These are phyloP conservation scores for Megalopta genalis DNA, from an alignment of 1,140 invertebrate species.

Conservation along the genomic window DNA sequence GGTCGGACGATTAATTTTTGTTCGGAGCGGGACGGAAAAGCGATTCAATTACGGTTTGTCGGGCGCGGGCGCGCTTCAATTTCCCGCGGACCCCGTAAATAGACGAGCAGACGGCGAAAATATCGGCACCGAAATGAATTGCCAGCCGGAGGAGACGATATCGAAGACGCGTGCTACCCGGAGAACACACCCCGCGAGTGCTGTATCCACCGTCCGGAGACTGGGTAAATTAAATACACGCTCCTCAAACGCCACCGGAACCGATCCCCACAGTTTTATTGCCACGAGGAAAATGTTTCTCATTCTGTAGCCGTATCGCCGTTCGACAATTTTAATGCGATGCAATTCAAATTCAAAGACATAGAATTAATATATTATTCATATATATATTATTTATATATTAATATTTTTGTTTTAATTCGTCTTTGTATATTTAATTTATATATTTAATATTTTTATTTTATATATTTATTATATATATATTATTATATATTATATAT, in stretches of 20 bases:
- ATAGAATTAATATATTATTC: no score
- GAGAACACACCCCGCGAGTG: conserved; percentile 36
- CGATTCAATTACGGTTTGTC: conserved; percentile 50
- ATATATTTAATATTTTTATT: no score
- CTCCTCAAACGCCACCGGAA: conserved; percentile 4
- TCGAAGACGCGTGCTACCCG: conserved; percentile 20
- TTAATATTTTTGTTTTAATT: no score
- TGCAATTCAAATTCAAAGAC: not conserved
- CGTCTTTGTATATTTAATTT: no score
- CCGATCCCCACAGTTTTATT: not conserved
- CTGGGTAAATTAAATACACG: conserved; percentile 15
- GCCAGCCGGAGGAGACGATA: conserved; percentile 44
- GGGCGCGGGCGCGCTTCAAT: conserved; percentile 45
- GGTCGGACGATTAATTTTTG: conserved; percentile 58
- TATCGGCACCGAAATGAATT: conserved; percentile 47
- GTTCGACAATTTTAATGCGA: not conserved
- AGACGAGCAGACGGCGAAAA: conserved; percentile 37
- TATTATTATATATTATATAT: no score
- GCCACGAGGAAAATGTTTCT: not conserved
- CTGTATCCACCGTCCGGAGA: conserved; percentile 20
- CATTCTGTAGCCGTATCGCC: not conserved
- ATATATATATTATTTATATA: no score
- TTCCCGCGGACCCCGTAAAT: conserved; percentile 50
- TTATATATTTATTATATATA: no score
- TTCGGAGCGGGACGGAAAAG: conserved; percentile 35